phyloP scores from a whole-genome alignment of 2,113 vertebrate genomes.

The Poicephalus meyeri region DNA sequence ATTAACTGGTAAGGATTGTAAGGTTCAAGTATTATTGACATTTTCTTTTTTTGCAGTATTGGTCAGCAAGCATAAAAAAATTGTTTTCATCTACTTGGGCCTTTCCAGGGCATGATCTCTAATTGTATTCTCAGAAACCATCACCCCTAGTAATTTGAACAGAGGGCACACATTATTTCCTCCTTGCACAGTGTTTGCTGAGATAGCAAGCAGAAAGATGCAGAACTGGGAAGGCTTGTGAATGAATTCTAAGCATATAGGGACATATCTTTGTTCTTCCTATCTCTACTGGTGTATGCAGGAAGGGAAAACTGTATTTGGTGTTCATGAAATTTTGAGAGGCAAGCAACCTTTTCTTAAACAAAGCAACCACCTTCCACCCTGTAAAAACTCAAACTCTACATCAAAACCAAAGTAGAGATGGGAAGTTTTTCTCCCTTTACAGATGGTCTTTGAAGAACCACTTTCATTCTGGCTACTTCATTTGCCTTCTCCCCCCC shows the following conservation, averaged over 20 bases:
- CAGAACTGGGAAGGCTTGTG: neutral
- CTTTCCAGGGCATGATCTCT: neutral
- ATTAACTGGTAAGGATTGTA: constrained; percentile 21
- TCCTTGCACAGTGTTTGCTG: neutral
- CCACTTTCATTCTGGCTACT: neutral
- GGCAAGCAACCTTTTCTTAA: neutral
- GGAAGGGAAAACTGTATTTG: neutral
- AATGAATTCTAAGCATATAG: neutral
- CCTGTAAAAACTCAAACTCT: neutral
- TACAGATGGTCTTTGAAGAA: neutral
- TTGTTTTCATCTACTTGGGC: neutral
- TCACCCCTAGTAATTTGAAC: neutral
- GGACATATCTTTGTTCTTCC: neutral
- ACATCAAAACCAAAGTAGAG: neutral
- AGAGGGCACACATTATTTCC: neutral
- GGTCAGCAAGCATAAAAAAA: neutral
- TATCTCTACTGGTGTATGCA: neutral
- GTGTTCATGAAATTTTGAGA: neutral
- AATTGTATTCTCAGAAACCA: constrained; percentile 16
- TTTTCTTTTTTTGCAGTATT: constrained; percentile 3
- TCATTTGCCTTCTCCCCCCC: neutral
- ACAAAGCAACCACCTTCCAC: neutral
- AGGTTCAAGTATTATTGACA: constrained; percentile 2
- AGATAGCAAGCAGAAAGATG: neutral
- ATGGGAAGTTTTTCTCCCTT: neutral